Evolutionary conservation across 2,113 vertebrate species (phyloP), one percentile per base, ranked within the genome.

Genomic region (Vireo altiloquus): DNA sequence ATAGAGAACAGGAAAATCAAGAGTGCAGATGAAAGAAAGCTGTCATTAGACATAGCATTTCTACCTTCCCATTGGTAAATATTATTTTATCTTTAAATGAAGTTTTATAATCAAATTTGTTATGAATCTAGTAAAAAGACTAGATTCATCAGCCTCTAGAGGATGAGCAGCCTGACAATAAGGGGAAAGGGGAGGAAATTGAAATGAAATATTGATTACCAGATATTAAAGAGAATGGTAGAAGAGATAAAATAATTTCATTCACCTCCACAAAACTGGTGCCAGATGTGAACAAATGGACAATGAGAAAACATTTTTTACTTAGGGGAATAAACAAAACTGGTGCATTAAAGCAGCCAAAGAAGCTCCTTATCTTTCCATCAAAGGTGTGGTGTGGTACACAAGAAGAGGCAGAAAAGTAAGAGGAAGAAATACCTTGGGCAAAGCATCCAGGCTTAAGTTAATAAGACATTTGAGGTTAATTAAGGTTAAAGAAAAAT

Each of bases 391-490:
- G 22, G 20, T 10, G 7, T 22, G 5, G 13, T 31, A 82, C 78
- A 57, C 6, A n/a, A 56, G 37, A 7, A 50, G 18, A 79, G 5
- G 3, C 0, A 0, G 16, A 82, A 23, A 76, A 71, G 25, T 21
- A 75, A 64, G 17, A 64, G 11, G 33, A 82, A 68, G 27, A 71
- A 85, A 10, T 35, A 92, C 10, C 47, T 53, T n/a, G 5, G 9
- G 33, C 23, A 76, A 94, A 82, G 35, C 68, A 63, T 28, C 61
- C 42, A 49, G 47, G 9, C 13, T 56, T 31, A 60, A 44, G 17
- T 61, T 74, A 84, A 40, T 8, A 40, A 6, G 42, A 53, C 3
- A 25, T 61, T 49, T 65, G 22, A 49, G 13, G 13, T 81, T 65
- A 87, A 77, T 63, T 78, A 63, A 66, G 15, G 13, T 27, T 68